phyloP scores from a whole-genome alignment of 2,113 vertebrate genomes.

The Ceyx melanurus region DNA sequence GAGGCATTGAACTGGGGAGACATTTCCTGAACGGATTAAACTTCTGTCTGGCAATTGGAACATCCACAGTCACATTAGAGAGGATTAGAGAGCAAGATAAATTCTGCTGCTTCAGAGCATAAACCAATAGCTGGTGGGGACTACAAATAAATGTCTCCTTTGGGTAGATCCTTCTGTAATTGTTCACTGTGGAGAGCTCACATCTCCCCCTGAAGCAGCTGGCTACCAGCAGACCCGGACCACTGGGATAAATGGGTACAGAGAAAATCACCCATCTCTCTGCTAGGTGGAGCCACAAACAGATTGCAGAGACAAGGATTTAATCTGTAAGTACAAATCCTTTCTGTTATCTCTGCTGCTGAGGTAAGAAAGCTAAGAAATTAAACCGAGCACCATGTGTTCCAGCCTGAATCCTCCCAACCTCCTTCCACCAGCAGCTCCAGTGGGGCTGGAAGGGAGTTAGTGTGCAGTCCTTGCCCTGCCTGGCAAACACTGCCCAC shows the following conservation, averaged over 20 bases:
- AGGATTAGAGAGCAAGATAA: constrained; percentile 8
- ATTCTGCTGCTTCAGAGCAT: constrained; percentile 5
- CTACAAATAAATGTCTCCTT: neutral
- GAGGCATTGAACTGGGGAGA: neutral
- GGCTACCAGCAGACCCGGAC: neutral
- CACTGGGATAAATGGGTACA: neutral
- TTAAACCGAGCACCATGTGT: neutral
- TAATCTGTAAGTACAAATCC: neutral
- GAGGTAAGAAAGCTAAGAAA: neutral
- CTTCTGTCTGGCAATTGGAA: constrained; percentile 9
- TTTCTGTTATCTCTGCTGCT: neutral
- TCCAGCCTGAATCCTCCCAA: neutral
- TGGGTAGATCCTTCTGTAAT: neutral
- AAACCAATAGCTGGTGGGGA: neutral
- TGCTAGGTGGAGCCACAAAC: neutral
- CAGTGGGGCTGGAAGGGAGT: neutral
- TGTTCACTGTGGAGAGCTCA: neutral
- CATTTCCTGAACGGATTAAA: constrained; percentile 33
- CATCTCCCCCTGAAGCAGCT: neutral
- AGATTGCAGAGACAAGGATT: neutral
- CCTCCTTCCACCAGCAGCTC: neutral
- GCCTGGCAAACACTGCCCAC: neutral
- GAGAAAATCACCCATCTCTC: neutral
- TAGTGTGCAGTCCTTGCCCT: neutral
- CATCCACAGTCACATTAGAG: neutral